Evolutionary conservation across 2,113 vertebrate genomes (phyloP).

Genomic region (Orthonyx spaldingii): DNA sequence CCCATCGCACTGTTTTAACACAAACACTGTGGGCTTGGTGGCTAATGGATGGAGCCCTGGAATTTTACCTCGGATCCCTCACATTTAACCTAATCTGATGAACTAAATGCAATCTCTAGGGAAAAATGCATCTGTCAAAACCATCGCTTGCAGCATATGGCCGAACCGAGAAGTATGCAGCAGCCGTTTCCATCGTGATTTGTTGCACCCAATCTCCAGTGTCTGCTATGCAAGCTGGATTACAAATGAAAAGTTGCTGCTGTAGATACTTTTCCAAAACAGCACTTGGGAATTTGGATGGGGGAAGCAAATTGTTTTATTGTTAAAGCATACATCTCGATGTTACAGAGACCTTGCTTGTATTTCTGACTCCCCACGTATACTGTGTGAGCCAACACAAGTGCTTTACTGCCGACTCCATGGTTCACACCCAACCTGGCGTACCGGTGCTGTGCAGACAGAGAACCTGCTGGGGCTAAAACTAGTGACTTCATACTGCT

Average conservation of each 20-base stretch:
- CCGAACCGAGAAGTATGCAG: neutral
- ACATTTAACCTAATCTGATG: conserved; percentile 45
- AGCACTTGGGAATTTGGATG: neutral
- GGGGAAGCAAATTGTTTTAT: neutral
- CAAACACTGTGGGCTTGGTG: neutral
- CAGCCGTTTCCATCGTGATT: neutral
- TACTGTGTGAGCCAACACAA: neutral
- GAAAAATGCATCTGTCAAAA: conserved; percentile 57
- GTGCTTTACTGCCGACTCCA: neutral
- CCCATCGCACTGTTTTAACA: conserved; percentile 33
- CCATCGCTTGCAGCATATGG: neutral
- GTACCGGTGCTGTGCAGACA: rapidly evolving
- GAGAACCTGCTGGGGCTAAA: neutral
- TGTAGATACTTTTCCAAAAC: neutral
- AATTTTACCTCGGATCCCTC: conserved; percentile 47
- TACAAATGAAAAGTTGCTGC: neutral
- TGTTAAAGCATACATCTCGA: neutral
- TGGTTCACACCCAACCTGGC: neutral
- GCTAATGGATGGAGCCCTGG: conserved; percentile 36
- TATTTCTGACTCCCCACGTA: neutral
- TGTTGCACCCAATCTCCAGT: neutral
- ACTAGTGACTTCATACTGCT: neutral
- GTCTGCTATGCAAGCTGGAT: neutral
- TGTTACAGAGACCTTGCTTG: neutral
- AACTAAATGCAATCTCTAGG: conserved; percentile 12